phyloP scores from a whole-genome alignment of 1,140 invertebrate species.

The Apis dorsata region DNA sequence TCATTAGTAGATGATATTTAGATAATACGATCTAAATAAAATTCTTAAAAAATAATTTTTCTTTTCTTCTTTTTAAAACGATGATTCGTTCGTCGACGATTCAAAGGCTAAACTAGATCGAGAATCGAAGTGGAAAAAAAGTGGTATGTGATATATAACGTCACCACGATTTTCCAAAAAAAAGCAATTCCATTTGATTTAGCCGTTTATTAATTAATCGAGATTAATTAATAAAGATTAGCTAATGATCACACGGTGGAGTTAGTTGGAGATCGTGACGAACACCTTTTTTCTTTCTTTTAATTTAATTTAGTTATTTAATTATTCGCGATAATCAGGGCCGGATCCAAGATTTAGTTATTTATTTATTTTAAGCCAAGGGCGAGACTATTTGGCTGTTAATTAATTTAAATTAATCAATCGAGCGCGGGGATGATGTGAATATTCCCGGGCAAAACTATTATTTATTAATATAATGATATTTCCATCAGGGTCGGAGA shows the following conservation, averaged over 20 bases:
- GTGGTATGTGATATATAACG: neutral
- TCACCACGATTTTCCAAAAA: neutral
- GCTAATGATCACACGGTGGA: neutral
- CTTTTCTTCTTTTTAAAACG: too few species aligned
- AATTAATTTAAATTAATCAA: slow-evolving; percentile 21
- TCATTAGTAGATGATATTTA: too few species aligned
- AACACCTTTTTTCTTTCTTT: too few species aligned
- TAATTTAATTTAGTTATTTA: too few species aligned
- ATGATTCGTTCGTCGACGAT: neutral
- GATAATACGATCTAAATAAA: too few species aligned
- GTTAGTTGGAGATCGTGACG: neutral
- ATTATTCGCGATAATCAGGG: neutral
- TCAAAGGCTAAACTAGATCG: neutral
- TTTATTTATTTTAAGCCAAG: slow-evolving; percentile 8
- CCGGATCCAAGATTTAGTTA: neutral
- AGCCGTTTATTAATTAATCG: neutral
- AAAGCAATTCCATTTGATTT: slow-evolving; percentile 5
- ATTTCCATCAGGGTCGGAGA: slow-evolving; percentile 5
- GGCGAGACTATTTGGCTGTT: neutral
- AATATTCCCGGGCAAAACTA: neutral
- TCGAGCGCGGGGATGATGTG: neutral
- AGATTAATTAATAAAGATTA: too few species aligned
- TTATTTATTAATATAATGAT: slow-evolving; percentile 24
- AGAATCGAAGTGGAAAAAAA: neutral
- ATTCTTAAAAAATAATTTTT: too few species aligned